Conservation (phyloP, 2,888 invertebrate genomes). For the Sphecodes monilicornis region DNA sequence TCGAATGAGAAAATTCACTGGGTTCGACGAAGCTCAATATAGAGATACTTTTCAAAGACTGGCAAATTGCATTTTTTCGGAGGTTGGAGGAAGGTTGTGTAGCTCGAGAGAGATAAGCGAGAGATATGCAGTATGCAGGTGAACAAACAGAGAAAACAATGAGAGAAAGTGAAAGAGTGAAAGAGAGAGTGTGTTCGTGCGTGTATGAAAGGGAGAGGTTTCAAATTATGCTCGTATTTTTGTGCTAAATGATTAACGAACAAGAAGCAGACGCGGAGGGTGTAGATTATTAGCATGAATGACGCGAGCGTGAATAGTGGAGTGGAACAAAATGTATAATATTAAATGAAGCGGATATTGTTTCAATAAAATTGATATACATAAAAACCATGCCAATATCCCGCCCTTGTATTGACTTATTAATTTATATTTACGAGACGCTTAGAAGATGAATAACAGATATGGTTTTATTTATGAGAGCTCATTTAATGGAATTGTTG, state of each 20-base stretch:
- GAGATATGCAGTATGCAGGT: constrained; percentile 3
- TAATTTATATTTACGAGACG: too few relatives aligned
- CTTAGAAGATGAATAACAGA: too few relatives aligned
- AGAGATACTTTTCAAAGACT: constrained; percentile 69
- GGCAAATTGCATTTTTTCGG: constrained; percentile 70
- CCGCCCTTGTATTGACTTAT: too few relatives aligned
- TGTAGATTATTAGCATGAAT: constrained; percentile 67
- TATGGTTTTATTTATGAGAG: too few relatives aligned
- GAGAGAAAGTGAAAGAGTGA: not conserved
- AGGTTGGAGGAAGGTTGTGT: not conserved
- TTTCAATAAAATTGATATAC: constrained; percentile 83
- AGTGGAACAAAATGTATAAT: constrained; percentile 78
- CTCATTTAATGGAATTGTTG: too few relatives aligned
- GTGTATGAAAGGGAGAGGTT: constrained; percentile 54
- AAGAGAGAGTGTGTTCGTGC: not conserved
- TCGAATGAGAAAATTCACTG: not conserved
- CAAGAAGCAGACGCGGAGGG: constrained; percentile 12
- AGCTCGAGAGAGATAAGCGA: constrained; percentile 57
- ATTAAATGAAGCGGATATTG: constrained; percentile 81
- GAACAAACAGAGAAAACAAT: constrained; percentile 13
- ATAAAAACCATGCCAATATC: constrained; percentile 39
- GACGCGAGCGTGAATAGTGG: constrained; percentile 64
- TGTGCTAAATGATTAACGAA: constrained; percentile 75
- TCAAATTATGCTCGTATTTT: constrained; percentile 78
- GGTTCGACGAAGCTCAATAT: constrained; percentile 10